A percentile compares a stretch with the other conserved stretches of the same genome.
Evolutionary conservation across 1,140 invertebrate species (phyloP).

Genomic region (Daktulosphaira vitifoliae): DNA sequence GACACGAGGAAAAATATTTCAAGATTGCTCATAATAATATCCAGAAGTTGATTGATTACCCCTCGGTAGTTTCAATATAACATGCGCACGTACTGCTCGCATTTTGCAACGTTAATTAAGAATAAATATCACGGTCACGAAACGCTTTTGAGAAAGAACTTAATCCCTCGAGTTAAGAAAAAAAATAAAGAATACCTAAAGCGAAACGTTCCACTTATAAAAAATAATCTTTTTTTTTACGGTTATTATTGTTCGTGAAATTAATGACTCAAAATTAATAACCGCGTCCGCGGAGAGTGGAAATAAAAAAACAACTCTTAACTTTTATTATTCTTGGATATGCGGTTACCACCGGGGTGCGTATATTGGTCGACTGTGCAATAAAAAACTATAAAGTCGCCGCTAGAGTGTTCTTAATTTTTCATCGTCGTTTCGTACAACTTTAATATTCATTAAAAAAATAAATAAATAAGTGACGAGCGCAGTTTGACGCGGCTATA

Average conservation of each 20-base stretch:
- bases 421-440: slow-evolving; percentile 26
- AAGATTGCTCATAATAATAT: not conserved
- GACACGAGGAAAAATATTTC: not conserved
- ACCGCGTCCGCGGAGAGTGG: not conserved
- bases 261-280: slow-evolving; percentile 34
- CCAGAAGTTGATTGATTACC: slow-evolving; percentile 28
- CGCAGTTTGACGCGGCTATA: too few species aligned
- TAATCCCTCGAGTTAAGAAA: slow-evolving; percentile 27
- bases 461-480: not conserved
- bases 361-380: slow-evolving; percentile 11
- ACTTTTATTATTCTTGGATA: slow-evolving; percentile 26
- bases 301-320: slow-evolving; percentile 7
- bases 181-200: not conserved
- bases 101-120: slow-evolving; percentile 29
- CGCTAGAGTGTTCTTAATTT: slow-evolving; percentile 28
- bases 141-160: too few species aligned
- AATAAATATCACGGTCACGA: slow-evolving; percentile 6
- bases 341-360: slow-evolving; percentile 24
- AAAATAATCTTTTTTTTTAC: slow-evolving; percentile 23
- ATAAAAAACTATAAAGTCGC: slow-evolving; percentile 15
- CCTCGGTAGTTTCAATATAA: too few species aligned
- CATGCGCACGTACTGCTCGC: not conserved
- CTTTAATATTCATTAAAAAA: slow-evolving; percentile 34
- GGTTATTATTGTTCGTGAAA: slow-evolving; percentile 27
- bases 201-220: not conserved